Base-by-base conservation (phyloP, 2,113 vertebrate genomes). In the Tamias sibiricus region DNA sequence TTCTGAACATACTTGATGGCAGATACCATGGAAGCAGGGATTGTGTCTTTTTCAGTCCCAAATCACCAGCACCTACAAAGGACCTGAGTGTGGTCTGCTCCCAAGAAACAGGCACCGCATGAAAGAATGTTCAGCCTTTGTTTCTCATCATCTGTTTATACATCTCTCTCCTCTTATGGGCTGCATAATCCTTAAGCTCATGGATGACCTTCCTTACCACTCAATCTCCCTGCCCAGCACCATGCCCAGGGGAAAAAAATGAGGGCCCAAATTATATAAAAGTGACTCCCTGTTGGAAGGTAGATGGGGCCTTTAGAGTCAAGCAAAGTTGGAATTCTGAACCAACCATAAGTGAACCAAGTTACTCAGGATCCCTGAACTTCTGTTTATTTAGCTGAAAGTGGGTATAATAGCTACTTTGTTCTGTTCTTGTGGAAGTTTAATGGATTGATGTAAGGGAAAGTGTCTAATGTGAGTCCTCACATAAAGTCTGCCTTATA, bases 91-190 rank as follows among this genome's bases (percentile, higher is more conserved):
- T 8, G 16, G 17, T 40, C 89, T 35, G 57, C 40, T 74, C 59
- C 76, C 68, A 22, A 14, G 2, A 10, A 66, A 42, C 14, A 17
- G 2, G 0, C 37, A 22, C 6, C 20, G 13, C 3, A 7, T 7
- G 16, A 80, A 59, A 14, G 66, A n/a, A 42, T 12, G 20, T 3
- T 2, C 22, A 71, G 64, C 30, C 59, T 84, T 54, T 66, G 79
- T 47, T 44, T 57, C 86, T 52, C 47, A 12, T 26, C 42, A 37
- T 62, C 54, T 64, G 35, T 64, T 4, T 79, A 30, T 40, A 3
- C 2, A 6, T 57, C 47, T 54, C 66, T 32, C 68, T 83, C 47
- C 84, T 54, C 35, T 24, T 47, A 37, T 40, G 32, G 32, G 44
- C 32, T 19, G 74, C 66, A 37, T 44, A n/a, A 40, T 47, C 32